Base-by-base conservation (phyloP, 2,113 vertebrate genomes). In the Himantopus leucocephalus region DNA sequence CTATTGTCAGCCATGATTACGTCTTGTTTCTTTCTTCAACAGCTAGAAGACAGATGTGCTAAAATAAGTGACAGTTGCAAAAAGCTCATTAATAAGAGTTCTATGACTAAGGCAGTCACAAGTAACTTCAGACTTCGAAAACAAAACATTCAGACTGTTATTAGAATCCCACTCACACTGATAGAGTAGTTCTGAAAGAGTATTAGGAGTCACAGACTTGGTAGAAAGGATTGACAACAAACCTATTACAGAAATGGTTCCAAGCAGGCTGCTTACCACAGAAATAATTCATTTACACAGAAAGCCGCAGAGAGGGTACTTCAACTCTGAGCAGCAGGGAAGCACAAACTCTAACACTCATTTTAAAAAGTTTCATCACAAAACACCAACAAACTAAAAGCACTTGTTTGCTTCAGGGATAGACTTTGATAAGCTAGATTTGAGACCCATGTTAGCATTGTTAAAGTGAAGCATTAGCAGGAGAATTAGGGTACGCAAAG, bases 1-100 rank as follows among this genome's bases (percentile, higher is more conserved):
- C 99, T 99, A 96, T 87, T 98, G 97, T 99, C 99, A 97, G 99
- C 98, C 99, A 99, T 99, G 76, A 89, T 91, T 71, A 60, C 1
- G 9, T 29, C n/a, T 85, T 23, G 41, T 77, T 78, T 88, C 90
- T 68, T 45, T 92, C 83, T 91, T 91, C 24, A 94, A 47, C 19
- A 74, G 29, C 97, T 98, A 55, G 17, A 97, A 97, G 48, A 88
- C 0, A 94, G 41, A 92, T 3, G 30, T 37, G 14, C 12, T 41
- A 27, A 95, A 56, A 18, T 76, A 67, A 76, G 72, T 48, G 34
- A 90, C 18, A 89, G 17, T 9, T 43, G 29, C 62, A 68, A 59
- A 83, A 60, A 56, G 27, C 13, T 87, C 45, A 10, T 67, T 37
- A 58, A 6, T 41, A 56, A 70, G 5, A 87, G 23, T 27, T 56